phyloP scores from a whole-genome alignment of 1,140 invertebrate genomes.

The Temnothorax longispinosus region DNA sequence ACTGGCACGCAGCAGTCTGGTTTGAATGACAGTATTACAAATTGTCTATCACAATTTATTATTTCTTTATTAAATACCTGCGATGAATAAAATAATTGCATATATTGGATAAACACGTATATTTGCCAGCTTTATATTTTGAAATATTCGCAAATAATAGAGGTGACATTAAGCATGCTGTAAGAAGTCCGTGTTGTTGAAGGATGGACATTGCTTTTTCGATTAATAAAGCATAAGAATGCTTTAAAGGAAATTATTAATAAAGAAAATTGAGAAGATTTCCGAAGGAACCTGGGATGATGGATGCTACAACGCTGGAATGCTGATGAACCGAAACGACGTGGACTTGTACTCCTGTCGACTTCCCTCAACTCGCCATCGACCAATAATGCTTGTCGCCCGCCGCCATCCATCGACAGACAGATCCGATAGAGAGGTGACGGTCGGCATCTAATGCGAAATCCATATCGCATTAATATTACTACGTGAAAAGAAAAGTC shows the following conservation, averaged over 20 bases:
- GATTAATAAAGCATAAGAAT: conserved; percentile 14
- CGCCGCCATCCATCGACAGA: conserved; percentile 36
- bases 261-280: conserved; percentile 53
- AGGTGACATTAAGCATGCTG: neutral
- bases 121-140: neutral
- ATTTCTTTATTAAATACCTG: neutral
- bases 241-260: conserved; percentile 22
- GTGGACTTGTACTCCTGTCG: conserved; percentile 56
- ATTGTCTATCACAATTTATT: neutral
- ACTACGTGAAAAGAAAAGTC: conserved; percentile 32
- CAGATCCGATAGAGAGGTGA: conserved; percentile 64
- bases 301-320: conserved; percentile 36
- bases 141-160: neutral
- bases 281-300: conserved; percentile 10
- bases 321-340: conserved; percentile 42
- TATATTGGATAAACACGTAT: neutral
- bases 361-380: conserved; percentile 51
- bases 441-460: conserved; percentile 69
- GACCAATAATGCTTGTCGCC: conserved; percentile 49
- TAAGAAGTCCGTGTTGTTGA: neutral
- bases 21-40: conserved; percentile 8
- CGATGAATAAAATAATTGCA: neutral
- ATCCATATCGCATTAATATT: conserved; percentile 71
- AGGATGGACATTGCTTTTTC: neutral
- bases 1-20: neutral